These are phyloP conservation scores for Cecropterus lyciades DNA, from an alignment of 1,140 invertebrate species.

Conservation along the genomic window DNA sequence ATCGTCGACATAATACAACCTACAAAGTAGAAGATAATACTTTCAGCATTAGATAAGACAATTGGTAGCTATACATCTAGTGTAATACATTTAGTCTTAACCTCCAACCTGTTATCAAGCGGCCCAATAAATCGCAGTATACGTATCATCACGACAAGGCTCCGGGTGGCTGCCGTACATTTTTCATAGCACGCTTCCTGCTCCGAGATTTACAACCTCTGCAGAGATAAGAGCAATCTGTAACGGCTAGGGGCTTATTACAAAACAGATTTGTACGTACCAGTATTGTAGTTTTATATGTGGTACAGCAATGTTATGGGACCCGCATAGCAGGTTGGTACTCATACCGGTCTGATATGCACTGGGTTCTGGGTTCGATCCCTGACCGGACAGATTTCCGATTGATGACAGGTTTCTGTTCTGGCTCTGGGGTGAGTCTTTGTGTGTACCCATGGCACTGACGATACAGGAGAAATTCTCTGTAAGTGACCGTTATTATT, in stretches of 20 bases:
- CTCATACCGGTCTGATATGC: no score
- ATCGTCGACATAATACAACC: no score
- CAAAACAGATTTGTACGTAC: slow-evolving; percentile 31
- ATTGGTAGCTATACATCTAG: neutral
- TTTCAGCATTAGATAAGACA: neutral
- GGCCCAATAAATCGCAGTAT: slow-evolving; percentile 33
- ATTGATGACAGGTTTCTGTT: no score
- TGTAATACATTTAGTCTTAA: slow-evolving; percentile 11
- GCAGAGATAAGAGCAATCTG: slow-evolving; percentile 46
- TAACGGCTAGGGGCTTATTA: slow-evolving; percentile 30
- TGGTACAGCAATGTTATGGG: no score
- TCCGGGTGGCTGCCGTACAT: slow-evolving; percentile 43
- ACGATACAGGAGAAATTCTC: no score
- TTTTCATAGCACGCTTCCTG: slow-evolving; percentile 55
- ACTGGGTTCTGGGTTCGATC: no score
- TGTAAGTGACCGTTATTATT: no score
- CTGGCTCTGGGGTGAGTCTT: no score
- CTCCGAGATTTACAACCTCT: slow-evolving; percentile 48
- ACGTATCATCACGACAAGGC: slow-evolving; percentile 48
- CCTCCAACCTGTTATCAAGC: slow-evolving; percentile 44
- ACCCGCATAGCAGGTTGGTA: no score
- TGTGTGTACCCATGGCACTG: no score
- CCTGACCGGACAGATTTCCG: no score
- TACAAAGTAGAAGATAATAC: neutral
- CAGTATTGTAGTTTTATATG: neutral